Percentiles rank a stretch among this genome's conserved stretches.
Conservation (phyloP, 2,797 vertebrate genomes). For the Picus viridis region DNA sequence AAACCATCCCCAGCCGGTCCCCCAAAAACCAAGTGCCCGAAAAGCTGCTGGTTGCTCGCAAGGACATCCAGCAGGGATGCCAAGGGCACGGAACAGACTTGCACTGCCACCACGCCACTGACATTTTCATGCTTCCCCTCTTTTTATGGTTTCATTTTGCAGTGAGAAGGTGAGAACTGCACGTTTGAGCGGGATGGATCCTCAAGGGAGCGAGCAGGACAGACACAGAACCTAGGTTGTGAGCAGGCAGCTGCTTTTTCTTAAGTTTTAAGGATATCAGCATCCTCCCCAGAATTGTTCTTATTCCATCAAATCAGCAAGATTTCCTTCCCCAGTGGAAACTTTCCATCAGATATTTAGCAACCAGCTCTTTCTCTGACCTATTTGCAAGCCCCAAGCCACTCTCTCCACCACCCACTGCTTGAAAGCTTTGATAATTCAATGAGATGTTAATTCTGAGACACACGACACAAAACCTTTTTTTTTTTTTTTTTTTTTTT, state of each 20-base stretch:
- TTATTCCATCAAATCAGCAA: slow-evolving; percentile 59
- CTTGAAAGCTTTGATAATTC: slow-evolving; percentile 58
- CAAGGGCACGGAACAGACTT: neutral
- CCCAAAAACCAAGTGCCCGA: fast-evolving
- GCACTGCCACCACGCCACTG: fast-evolving
- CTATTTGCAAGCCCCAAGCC: slow-evolving; percentile 67
- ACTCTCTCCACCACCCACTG: slow-evolving; percentile 34
- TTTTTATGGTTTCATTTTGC: neutral
- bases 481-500: neutral
- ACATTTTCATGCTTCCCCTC: neutral
- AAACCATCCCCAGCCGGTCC: neutral
- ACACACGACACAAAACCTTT: neutral
- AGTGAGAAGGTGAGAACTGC: neutral
- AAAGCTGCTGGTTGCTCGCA: neutral
- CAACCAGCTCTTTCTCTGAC: slow-evolving; percentile 48
- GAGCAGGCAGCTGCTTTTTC: neutral
- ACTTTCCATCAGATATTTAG: slow-evolving; percentile 36
- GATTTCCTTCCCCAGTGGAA: slow-evolving; percentile 50
- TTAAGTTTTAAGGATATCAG: neutral
- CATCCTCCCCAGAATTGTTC: neutral
- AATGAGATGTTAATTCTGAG: slow-evolving; percentile 64
- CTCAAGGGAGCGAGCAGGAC: fast-evolving
- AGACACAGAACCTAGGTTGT: neutral
- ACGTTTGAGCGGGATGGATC: neutral
- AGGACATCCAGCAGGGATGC: neutral